Base-by-base conservation (phyloP, 2,888 invertebrate species). In the Oxyteleia sp. region DNA sequence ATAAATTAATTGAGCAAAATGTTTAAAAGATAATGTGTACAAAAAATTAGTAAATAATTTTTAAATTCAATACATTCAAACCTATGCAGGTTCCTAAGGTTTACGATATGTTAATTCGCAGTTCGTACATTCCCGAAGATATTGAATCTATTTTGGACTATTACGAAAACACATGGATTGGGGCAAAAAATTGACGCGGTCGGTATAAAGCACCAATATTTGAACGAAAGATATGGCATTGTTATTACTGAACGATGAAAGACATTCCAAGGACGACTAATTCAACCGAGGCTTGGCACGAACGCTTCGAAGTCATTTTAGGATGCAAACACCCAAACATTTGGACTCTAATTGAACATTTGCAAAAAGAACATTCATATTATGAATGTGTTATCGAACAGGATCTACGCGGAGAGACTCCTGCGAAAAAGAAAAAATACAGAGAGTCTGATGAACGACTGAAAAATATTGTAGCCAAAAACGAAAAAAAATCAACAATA, bases 271-370 rank as follows among this genome's bases (percentile, higher is more conserved):
- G 57, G 15, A 76, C 75, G 13, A 49, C 55, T 16, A 76, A 68
- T 57, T 29, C 59, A 0, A n/a, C 47, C 0, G 76, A 76, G 38
- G 76, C 57, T 10, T 76, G 76, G 76, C 76, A 76, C 23, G 10
- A 49, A 43, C 15, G 59, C 1, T 74, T 74, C 13, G 23, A 47
- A 13, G 13, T 13, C 8, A 10, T 18, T 3, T 16, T 74, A 10
- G n/a, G 8, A 23, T 53, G 53, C 7, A 64, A 74, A 29, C 64
- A 74, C n/a, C 63, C 74, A 49, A 49, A 20, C 15, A 74, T 74
- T 11, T 61, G 74, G 63, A 74, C 29, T 18, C 38, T 63, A 23
- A 63, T 74, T 7, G 10, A 23, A 18, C 7, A 10, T 5, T 13
- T 72, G n/a, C 15, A 72, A 47, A 20, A 29, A 16, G 72, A 72